Evolutionary conservation across 1,140 invertebrate genomes (phyloP).

Genomic region (Drosophila tropicalis): DNA sequence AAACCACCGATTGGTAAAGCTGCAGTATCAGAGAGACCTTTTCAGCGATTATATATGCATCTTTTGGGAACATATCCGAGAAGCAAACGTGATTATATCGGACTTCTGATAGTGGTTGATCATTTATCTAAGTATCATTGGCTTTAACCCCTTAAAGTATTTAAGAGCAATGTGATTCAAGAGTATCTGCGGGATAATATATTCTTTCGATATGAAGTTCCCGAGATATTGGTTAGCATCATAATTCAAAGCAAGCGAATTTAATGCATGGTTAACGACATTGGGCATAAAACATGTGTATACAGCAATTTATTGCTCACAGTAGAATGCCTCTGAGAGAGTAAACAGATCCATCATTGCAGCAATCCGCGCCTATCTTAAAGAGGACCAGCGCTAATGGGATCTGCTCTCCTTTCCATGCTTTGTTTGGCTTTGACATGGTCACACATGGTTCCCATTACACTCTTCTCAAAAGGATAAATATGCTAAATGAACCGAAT

Average conservation of each 20-base stretch:
- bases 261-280: neutral
- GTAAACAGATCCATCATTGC: neutral
- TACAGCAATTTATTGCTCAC: neutral
- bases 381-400: no score
- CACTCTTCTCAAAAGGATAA: no score
- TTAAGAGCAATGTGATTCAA: neutral
- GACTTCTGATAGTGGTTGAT: no score
- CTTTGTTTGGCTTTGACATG: no score
- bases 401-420: no score
- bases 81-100: neutral
- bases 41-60: slow-evolving; percentile 1
- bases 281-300: neutral
- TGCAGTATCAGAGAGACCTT: neutral
- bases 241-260: no score
- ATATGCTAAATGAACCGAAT: no score
- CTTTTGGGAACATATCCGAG: slow-evolving; percentile 16
- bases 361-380: neutral
- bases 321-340: neutral
- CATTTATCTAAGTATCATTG: neutral
- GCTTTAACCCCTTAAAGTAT: neutral
- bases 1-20: neutral
- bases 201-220: neutral
- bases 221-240: neutral
- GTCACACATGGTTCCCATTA: no score
- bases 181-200: neutral